A percentile compares a stretch with the other conserved stretches of the same genome.
phyloP scores from a whole-genome alignment of 1,140 invertebrate genomes.

The Bombus waltoni region DNA sequence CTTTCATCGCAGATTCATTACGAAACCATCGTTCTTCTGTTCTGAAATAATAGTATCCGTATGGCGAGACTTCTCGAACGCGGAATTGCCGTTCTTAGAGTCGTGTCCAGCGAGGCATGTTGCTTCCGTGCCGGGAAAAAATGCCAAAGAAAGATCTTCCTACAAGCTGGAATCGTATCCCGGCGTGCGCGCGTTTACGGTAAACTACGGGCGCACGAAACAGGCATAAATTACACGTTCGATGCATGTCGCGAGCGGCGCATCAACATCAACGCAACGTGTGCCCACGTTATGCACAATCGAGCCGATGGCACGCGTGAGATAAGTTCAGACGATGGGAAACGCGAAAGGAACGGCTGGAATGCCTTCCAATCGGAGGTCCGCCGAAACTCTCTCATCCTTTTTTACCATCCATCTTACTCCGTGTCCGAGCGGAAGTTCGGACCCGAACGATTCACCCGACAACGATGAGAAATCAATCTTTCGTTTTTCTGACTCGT shows the following conservation, averaged over 20 bases:
- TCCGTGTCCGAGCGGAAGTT: not conserved
- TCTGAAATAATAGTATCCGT: not conserved
- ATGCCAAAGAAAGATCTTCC: not conserved
- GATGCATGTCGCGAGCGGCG: slow-evolving; percentile 35
- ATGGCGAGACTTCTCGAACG: not conserved
- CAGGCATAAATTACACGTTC: slow-evolving; percentile 59
- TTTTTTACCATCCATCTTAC: not conserved
- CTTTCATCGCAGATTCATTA: not conserved
- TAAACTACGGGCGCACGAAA: not conserved
- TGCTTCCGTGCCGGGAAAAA: slow-evolving; percentile 16
- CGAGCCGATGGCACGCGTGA: slow-evolving; percentile 65
- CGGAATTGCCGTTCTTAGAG: not conserved
- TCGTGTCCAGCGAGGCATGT: not conserved
- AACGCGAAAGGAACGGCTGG: not conserved
- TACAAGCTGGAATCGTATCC: not conserved
- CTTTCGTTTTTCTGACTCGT: not conserved
- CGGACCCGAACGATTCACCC: not conserved
- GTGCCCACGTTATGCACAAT: slow-evolving; percentile 62
- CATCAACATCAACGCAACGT: slow-evolving; percentile 51
- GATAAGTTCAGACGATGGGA: slow-evolving; percentile 30
- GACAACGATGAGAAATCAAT: not conserved
- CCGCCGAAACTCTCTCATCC: not conserved
- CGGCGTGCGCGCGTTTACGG: not conserved
- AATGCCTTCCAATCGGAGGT: not conserved
- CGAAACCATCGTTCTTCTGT: too few species aligned